Evolutionary conservation across 1,140 invertebrate species (phyloP).

Genomic region (Phthorimaea operculella): DNA sequence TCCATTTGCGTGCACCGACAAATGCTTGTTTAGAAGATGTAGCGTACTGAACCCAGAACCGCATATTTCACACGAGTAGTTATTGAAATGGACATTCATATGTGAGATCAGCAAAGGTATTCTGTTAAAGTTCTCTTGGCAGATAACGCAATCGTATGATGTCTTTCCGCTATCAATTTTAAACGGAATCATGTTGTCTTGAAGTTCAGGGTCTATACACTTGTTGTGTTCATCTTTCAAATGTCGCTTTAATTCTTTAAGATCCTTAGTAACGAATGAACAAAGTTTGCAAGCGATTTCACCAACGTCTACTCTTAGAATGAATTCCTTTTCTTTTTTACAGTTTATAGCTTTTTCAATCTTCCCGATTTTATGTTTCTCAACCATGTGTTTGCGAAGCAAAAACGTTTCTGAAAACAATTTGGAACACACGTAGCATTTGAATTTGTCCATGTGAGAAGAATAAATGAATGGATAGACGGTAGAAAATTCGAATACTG

Average conservation of each 20-base stretch:
- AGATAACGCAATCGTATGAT: slow-evolving; percentile 41
- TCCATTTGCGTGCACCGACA: slow-evolving; percentile 52
- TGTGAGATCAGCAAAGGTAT: slow-evolving; percentile 43
- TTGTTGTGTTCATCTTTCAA: slow-evolving; percentile 34
- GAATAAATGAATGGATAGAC: slow-evolving; percentile 47
- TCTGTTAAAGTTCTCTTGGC: slow-evolving; percentile 33
- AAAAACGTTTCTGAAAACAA: slow-evolving; percentile 27
- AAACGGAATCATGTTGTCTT: slow-evolving; percentile 51
- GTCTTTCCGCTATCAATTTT: slow-evolving; percentile 27
- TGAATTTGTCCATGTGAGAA: slow-evolving; percentile 30
- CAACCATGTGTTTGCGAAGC: slow-evolving; percentile 31
- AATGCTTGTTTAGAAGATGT: slow-evolving; percentile 51
- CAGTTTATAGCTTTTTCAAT: slow-evolving; percentile 29
- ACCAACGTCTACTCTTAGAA: slow-evolving; percentile 43
- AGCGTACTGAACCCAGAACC: slow-evolving; percentile 63
- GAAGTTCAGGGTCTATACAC: slow-evolving; percentile 27
- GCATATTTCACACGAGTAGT: slow-evolving; percentile 56
- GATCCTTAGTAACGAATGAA: slow-evolving; percentile 18
- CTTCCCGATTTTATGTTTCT: slow-evolving; percentile 29
- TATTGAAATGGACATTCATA: slow-evolving; percentile 58
- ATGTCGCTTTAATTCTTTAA: slow-evolving; percentile 34
- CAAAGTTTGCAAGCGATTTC: slow-evolving; percentile 40
- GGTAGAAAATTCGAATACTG: slow-evolving; percentile 41
- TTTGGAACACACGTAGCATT: slow-evolving; percentile 42
- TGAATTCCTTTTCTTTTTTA: slow-evolving; percentile 28